These are phyloP conservation scores for Lasioglossum calceatum DNA, from an alignment of 2,888 invertebrate species.

Conservation along the genomic window DNA sequence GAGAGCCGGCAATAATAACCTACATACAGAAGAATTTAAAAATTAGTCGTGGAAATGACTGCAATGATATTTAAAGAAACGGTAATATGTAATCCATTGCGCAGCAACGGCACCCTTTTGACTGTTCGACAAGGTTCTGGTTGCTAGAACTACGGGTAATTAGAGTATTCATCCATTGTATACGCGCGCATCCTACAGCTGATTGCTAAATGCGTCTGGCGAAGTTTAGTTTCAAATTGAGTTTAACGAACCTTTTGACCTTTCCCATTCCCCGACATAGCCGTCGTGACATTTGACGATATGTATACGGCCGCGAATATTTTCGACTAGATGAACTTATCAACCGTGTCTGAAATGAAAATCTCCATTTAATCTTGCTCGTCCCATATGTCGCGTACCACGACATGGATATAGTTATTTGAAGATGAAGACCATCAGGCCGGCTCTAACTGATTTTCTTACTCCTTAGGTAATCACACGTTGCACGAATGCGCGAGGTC, in stretches of 20 bases:
- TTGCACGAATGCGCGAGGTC: neutral
- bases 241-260: constrained; percentile 9
- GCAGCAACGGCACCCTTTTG: neutral
- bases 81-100: neutral
- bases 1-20: neutral
- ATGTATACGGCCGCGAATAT: neutral
- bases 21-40: neutral
- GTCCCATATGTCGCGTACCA: neutral
- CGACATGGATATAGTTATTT: neutral
- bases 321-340: neutral
- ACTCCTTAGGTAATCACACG: neutral
- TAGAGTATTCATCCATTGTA: neutral
- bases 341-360: neutral
- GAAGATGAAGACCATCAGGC: neutral
- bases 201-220: constrained; percentile 1
- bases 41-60: neutral
- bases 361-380: neutral
- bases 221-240: neutral
- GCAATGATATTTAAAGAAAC: neutral
- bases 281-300: constrained; percentile 2
- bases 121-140: neutral
- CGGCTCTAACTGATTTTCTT: neutral
- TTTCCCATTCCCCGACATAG: neutral
- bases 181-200: no score
- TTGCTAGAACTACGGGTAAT: neutral